Evolutionary conservation across 2,888 invertebrate species (phyloP).

Genomic region (Rhaphigaster nebulosa): DNA sequence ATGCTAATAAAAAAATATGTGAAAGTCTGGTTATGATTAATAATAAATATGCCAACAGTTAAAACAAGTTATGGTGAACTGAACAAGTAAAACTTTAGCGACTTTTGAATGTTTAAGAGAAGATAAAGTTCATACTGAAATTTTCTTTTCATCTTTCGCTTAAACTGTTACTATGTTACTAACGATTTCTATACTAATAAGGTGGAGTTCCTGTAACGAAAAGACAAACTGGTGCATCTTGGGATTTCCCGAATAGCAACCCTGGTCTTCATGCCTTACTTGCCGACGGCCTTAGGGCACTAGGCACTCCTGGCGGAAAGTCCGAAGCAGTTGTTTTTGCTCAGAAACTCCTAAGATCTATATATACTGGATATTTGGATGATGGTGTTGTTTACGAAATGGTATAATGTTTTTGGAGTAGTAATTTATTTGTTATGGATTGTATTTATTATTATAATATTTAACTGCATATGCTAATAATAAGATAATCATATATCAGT

Average conservation of each 20-base stretch:
- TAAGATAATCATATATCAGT: too few relatives aligned
- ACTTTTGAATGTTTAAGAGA: background rate
- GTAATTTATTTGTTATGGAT: background rate
- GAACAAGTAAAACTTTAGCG: background rate
- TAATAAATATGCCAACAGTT: too few relatives aligned
- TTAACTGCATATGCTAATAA: too few relatives aligned
- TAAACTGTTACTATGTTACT: background rate
- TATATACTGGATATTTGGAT: conserved; percentile 26
- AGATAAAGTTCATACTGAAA: background rate
- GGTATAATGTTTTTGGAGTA: background rate
- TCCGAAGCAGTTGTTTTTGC: conserved; percentile 7
- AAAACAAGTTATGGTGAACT: background rate
- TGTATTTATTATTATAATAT: background rate
- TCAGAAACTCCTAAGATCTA: conserved; percentile 19
- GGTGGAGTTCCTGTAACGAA: conserved; percentile 36
- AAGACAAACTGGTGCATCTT: background rate
- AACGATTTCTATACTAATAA: background rate
- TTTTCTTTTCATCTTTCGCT: background rate
- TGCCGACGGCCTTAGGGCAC: background rate
- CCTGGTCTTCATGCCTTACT: conserved; percentile 33
- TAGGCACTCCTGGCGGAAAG: conserved; percentile 16
- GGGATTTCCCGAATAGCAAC: conserved; percentile 16
- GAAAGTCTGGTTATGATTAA: too few relatives aligned
- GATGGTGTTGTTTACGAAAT: conserved; percentile 3
- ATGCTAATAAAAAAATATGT: too few relatives aligned